Base-by-base conservation (phyloP, 30 jellyfish, hydroid and myxozoan genomes). In the Aurelia coerulea region DNA sequence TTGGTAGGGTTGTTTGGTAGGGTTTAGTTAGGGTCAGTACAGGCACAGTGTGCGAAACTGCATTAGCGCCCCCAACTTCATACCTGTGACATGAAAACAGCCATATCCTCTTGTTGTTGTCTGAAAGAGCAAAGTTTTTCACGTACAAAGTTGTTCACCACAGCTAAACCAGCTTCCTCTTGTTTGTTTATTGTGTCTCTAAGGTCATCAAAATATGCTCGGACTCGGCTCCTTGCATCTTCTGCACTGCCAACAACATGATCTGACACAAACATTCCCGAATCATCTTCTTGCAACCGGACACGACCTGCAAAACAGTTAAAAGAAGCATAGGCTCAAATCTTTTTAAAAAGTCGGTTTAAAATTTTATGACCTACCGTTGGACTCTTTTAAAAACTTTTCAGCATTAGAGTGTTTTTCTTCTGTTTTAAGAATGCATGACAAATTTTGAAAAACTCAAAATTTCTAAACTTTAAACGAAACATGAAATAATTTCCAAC, bases 51-150 rank as follows among this genome's bases (percentile, higher is more conserved):
- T 23, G 29, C 29, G 29, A 23, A 23, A 23, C 29, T 23, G 29
- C 29, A 23, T 23, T 23, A 23, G 29, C 13, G 6, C 14, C 6
- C 6, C 12, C 4, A 46, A 46, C 6, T 46, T 46, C 56, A 46
- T 31, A 88, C 96, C 90, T 94, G 97, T 0, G 97, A 88, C 91
- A 88, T 66, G 52, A 94, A 79, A 62, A 94, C 97, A 9, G 97
- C 94, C 83, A 94, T 85, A 77, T 94, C 99, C 68, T 94, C 99
- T 69, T 94, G 99, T 65, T 94, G 99, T 59, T 94, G 99, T 12
- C 97, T 67, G 12, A 94, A 87, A 10, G 95, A 83, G 85, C 97
- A 89, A 12, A 94, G 90, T 62, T 89, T 94, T 65, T 94, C 99
- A 4, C 99, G 90, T 0, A 94, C 96, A 80, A 67, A 88, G 39